phyloP scores from a whole-genome alignment of 2,797 vertebrate genomes.

The Enoplosus armatus region DNA sequence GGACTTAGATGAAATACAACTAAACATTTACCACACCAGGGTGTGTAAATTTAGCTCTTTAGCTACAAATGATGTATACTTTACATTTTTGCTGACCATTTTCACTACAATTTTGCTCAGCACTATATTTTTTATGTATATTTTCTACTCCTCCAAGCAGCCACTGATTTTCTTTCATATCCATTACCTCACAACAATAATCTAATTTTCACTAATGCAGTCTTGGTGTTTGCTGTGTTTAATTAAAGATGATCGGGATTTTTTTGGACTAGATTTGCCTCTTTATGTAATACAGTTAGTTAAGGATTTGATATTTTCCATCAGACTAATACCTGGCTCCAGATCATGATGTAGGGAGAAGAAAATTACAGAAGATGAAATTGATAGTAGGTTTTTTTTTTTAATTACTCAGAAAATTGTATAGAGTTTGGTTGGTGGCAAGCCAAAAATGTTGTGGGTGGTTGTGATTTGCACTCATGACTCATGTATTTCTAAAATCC shows the following conservation, averaged over 20 bases:
- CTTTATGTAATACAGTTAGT: no score
- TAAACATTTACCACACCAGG: not conserved
- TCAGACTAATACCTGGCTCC: not conserved
- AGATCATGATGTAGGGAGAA: not conserved
- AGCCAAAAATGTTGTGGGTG: not conserved
- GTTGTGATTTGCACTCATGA: not conserved
- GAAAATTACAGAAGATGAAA: not conserved
- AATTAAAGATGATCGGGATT: not conserved
- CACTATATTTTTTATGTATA: not conserved
- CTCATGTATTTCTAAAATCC: not conserved
- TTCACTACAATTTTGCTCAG: not conserved
- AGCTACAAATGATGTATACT: not conserved
- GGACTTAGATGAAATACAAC: not conserved
- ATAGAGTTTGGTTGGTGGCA: not conserved
- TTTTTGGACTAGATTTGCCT: not conserved
- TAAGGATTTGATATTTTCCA: no score
- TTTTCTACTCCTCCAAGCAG: not conserved
- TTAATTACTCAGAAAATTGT: not conserved
- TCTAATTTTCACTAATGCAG: not conserved
- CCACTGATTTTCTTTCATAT: not conserved
- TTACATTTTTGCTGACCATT: not conserved
- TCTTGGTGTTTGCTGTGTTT: not conserved
- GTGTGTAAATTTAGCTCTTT: not conserved
- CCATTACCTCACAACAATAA: not conserved
- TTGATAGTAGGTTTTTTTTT: not conserved